These are phyloP conservation scores for Lonchura striata DNA, from an alignment of 2,113 vertebrate species.

Conservation along the genomic window DNA sequence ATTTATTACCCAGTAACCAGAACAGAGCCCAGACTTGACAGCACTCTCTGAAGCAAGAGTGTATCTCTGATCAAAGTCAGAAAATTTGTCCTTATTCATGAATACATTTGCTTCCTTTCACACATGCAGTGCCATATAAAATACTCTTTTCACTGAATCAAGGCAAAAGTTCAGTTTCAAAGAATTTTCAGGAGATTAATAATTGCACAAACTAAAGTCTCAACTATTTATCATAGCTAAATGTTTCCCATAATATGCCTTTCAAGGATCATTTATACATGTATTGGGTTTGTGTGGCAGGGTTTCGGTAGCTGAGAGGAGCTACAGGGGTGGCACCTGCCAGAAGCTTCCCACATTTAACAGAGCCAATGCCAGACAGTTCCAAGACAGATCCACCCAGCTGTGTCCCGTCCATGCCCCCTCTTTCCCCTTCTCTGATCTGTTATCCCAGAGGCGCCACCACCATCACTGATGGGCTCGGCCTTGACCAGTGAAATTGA, in stretches of 20 bases:
- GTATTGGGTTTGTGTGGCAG: background rate
- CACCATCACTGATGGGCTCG: fast-evolving
- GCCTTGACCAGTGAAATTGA: background rate
- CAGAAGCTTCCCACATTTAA: background rate
- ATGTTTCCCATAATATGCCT: background rate
- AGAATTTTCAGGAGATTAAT: background rate
- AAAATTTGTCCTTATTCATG: background rate
- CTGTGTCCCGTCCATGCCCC: fast-evolving
- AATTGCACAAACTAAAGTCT: background rate
- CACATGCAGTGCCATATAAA: background rate
- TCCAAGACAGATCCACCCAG: background rate
- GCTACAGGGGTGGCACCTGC: background rate
- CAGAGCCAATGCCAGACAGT: background rate
- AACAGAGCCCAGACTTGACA: background rate
- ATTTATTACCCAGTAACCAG: background rate
- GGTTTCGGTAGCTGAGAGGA: fast-evolving
- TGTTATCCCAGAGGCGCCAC: background rate
- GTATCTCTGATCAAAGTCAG: fast-evolving
- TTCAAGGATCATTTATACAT: background rate
- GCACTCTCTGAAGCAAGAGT: fast-evolving
- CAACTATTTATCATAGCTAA: background rate
- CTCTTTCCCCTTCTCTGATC: too few relatives aligned
- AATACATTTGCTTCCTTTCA: background rate
- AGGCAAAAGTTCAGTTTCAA: background rate
- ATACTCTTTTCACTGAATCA: background rate